Conservation (phyloP, 1,140 invertebrate species). For the Sesamia nonagrioides region DNA sequence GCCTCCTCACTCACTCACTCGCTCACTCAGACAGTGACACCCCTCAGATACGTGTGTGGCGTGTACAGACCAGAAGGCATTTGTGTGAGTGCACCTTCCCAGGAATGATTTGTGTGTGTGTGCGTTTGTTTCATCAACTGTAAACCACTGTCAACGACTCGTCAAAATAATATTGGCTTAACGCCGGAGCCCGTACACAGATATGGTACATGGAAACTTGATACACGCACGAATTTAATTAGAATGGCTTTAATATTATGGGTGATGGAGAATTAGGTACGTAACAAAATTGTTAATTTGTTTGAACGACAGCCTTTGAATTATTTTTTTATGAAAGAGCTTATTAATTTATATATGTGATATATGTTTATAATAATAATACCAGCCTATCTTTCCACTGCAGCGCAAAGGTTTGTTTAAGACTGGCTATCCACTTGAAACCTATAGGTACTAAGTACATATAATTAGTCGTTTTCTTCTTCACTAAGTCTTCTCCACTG, state of each 20-base stretch:
- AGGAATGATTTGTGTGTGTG: conserved; percentile 56
- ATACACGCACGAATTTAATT: conserved; percentile 76
- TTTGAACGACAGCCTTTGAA: neutral
- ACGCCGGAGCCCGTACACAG: conserved; percentile 66
- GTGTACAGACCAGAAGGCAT: conserved; percentile 40
- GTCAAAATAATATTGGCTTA: conserved; percentile 85
- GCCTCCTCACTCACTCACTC: conserved; percentile 75
- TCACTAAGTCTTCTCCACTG: too few relatives aligned
- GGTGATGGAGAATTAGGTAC: conserved; percentile 52
- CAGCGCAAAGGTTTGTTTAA: too few relatives aligned
- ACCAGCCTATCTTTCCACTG: neutral
- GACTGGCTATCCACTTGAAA: too few relatives aligned
- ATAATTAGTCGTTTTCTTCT: too few relatives aligned
- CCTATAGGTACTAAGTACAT: too few relatives aligned
- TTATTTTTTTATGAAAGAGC: neutral
- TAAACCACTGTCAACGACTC: conserved; percentile 84
- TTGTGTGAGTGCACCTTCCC: conserved; percentile 62
- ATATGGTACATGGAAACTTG: conserved; percentile 68
- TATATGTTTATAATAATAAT: neutral
- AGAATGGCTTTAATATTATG: conserved; percentile 61
- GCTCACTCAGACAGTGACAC: conserved; percentile 65
- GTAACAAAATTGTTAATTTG: conserved; percentile 49
- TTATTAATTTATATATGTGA: neutral
- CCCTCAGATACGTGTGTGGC: conserved; percentile 63
- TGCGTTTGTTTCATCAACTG: conserved; percentile 77